Evolutionary conservation across 2,113 vertebrate species (phyloP).

Genomic region (Thymallus thymallus): DNA sequence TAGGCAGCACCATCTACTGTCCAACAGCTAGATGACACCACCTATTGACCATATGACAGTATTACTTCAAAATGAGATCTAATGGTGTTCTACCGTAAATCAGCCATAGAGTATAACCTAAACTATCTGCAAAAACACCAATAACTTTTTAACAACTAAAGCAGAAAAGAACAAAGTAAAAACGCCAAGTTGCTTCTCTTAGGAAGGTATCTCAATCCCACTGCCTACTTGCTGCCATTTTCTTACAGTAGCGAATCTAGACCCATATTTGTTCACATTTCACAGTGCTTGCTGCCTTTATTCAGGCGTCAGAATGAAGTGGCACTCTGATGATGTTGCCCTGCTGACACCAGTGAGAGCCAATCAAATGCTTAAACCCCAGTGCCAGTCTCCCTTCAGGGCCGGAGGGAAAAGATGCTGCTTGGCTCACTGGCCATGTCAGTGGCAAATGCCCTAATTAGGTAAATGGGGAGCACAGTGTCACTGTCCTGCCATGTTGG

Average conservation of each 20-base stretch:
- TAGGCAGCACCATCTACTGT: background rate
- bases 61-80: background rate
- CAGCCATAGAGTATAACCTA: too few relatives aligned
- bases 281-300: background rate
- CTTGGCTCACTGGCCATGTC: slow-evolving; percentile 28
- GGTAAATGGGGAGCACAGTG: slow-evolving; percentile 32
- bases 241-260: background rate
- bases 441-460: slow-evolving; percentile 38
- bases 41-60: slow-evolving; percentile 25
- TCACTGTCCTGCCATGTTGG: slow-evolving; percentile 21
- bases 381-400: slow-evolving; percentile 28
- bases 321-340: background rate
- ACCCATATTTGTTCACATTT: background rate
- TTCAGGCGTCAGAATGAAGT: background rate
- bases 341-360: slow-evolving; percentile 24
- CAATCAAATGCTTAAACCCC: slow-evolving; percentile 20
- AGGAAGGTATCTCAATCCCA: background rate
- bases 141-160: too few relatives aligned
- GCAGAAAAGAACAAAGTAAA: too few relatives aligned
- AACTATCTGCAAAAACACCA: too few relatives aligned
- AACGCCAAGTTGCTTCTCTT: too few relatives aligned
- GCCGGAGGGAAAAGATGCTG: slow-evolving; percentile 17
- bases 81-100: too few relatives aligned
- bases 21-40: slow-evolving; percentile 15
- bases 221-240: background rate